phyloP scores from a whole-genome alignment of 2,113 vertebrate genomes.

The Pelusios castaneus region DNA sequence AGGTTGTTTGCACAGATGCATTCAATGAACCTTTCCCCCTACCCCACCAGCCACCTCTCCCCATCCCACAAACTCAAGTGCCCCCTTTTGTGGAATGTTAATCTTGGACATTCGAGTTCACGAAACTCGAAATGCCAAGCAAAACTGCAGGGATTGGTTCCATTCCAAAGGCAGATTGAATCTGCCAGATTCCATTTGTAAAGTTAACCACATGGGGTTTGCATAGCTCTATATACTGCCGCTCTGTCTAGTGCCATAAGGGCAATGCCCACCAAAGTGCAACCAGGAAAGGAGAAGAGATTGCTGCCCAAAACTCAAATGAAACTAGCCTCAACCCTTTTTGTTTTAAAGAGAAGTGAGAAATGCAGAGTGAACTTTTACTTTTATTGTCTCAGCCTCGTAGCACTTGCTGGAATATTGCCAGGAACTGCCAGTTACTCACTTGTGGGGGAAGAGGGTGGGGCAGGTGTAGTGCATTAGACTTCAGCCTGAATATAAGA shows the following conservation, averaged over 20 bases:
- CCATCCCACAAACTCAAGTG: not conserved
- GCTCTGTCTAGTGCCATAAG: not conserved
- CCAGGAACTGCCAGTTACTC: not conserved
- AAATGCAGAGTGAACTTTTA: conserved; percentile 49
- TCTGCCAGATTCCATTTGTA: not conserved
- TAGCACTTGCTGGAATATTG: not conserved
- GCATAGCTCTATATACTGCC: not conserved
- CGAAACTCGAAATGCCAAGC: not conserved
- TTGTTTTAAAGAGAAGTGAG: not conserved
- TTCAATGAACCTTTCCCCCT: not conserved
- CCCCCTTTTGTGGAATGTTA: not conserved
- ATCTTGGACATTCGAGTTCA: not conserved
- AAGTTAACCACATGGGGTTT: not conserved
- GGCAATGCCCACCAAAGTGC: not conserved
- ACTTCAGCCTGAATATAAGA: not conserved
- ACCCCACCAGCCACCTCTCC: not conserved
- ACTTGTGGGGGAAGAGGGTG: conserved; percentile 50
- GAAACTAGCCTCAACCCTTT: not conserved
- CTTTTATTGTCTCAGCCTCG: not conserved
- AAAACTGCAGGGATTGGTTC: accelerated
- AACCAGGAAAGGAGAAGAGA: too few species aligned
- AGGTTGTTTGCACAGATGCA: not conserved
- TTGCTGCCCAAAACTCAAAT: not conserved
- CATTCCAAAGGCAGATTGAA: not conserved
- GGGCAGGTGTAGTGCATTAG: not conserved